These are phyloP conservation scores for Philypnodon macrostomus DNA, from an alignment of 2,797 vertebrate genomes.

Conservation along the genomic window DNA sequence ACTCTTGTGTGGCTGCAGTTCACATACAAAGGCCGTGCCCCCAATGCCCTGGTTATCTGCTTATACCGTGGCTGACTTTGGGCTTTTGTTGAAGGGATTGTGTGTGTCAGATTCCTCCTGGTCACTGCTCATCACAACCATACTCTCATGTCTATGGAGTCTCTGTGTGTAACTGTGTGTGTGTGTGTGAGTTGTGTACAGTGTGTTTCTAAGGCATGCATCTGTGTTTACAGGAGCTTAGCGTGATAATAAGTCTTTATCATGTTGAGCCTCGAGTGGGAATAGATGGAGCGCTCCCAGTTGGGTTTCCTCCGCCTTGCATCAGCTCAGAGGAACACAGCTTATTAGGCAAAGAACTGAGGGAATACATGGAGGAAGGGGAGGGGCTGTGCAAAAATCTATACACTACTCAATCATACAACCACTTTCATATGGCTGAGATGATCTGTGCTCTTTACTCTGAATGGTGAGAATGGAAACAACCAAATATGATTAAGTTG, in stretches of 20 bases:
- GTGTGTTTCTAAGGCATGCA: constrained; percentile 60
- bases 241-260: constrained; percentile 80
- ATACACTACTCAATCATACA: constrained; percentile 70
- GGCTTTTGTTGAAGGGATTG: constrained; percentile 66
- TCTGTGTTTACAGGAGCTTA: constrained; percentile 79
- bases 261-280: constrained; percentile 78
- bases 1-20: constrained; percentile 50
- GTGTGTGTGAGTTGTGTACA: constrained; percentile 50
- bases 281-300: constrained; percentile 78
- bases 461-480: constrained; percentile 63
- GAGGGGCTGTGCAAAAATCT: constrained; percentile 63
- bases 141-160: constrained; percentile 29
- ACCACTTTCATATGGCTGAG: constrained; percentile 72
- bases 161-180: constrained; percentile 39
- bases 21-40: constrained; percentile 48
- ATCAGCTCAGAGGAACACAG: constrained; percentile 80
- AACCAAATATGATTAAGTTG: constrained; percentile 8
- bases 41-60: constrained; percentile 54
- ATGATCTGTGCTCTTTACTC: constrained; percentile 56
- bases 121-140: constrained; percentile 62
- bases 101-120: constrained; percentile 75
- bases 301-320: constrained; percentile 81
- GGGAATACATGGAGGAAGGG: constrained; percentile 48
- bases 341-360: constrained; percentile 82
- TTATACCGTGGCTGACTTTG: constrained; percentile 47